A percentile compares a stretch with the other conserved stretches of the same genome.
phyloP scores from a whole-genome alignment of 1,140 invertebrate species.

The Bombus superbus region DNA sequence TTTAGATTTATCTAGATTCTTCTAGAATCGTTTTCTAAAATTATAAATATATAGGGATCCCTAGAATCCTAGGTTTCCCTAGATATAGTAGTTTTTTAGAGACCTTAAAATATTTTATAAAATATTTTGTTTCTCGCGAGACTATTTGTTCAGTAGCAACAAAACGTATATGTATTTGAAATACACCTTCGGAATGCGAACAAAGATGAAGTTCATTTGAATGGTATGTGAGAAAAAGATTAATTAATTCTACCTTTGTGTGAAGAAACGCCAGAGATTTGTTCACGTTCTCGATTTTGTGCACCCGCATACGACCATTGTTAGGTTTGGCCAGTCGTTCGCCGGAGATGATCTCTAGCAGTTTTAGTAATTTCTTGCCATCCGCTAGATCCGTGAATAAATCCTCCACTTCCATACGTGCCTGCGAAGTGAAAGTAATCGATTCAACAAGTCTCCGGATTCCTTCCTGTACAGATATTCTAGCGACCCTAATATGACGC shows the following conservation, averaged over 20 bases:
- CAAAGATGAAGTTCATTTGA: background rate
- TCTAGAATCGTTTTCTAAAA: background rate
- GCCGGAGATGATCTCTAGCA: conserved; percentile 99
- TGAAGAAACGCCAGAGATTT: conserved; percentile 98
- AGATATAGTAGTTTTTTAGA: background rate
- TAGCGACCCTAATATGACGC: background rate
- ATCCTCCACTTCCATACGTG: conserved; percentile 98
- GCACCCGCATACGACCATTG: conserved; percentile 97
- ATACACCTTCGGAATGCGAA: too few relatives aligned
- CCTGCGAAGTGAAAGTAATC: conserved; percentile 81
- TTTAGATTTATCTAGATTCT: background rate
- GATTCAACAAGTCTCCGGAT: background rate
- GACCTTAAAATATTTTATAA: background rate
- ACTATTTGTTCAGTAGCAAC: background rate
- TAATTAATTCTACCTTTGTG: conserved; percentile 91
- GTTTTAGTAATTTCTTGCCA: conserved; percentile 96
- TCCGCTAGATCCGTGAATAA: conserved; percentile 98
- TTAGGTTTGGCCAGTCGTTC: conserved; percentile 98
- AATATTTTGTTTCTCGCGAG: background rate
- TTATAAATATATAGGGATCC: background rate
- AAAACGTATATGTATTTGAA: background rate
- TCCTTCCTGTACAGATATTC: background rate
- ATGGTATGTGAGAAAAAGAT: background rate
- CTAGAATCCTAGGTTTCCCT: background rate
- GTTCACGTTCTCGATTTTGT: conserved; percentile 99